Percentiles rank a stretch among this genome's conserved stretches.
phyloP scores from a whole-genome alignment of 1,140 invertebrate species.

The Helicorthomorpha holstii region DNA sequence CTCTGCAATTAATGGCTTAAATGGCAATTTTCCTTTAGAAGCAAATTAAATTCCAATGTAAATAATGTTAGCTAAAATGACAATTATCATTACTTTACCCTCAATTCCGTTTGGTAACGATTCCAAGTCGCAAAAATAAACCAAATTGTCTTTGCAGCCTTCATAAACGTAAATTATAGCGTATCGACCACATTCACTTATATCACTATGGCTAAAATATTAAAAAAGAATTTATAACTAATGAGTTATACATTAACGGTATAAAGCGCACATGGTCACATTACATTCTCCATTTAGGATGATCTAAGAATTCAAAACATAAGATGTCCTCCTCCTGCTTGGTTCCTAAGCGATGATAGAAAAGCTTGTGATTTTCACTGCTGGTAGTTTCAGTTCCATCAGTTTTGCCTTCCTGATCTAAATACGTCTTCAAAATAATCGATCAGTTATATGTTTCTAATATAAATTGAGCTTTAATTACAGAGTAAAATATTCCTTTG shows the following conservation, averaged over 20 bases:
- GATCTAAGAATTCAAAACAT: constrained; percentile 75
- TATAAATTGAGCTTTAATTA: constrained; percentile 23
- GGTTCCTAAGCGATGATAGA: constrained; percentile 77
- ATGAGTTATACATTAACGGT: constrained; percentile 4
- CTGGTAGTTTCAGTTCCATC: constrained; percentile 81
- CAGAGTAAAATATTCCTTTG: constrained; percentile 86
- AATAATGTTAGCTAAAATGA: constrained; percentile 56
- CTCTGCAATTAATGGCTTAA: constrained; percentile 64
- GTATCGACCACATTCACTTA: constrained; percentile 84
- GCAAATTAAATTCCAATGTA: constrained; percentile 88
- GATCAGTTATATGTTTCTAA: background rate
- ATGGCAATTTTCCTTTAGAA: constrained; percentile 34
- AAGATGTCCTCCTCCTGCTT: constrained; percentile 73
- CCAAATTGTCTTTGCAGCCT: constrained; percentile 71
- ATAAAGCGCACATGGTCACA: constrained; percentile 17
- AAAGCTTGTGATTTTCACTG: constrained; percentile 81
- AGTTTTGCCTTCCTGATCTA: constrained; percentile 54
- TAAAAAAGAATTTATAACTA: constrained; percentile 17
- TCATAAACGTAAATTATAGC: constrained; percentile 57
- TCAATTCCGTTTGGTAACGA: constrained; percentile 33
- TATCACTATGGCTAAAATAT: constrained; percentile 39
- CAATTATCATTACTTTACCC: constrained; percentile 31
- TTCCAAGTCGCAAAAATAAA: constrained; percentile 61
- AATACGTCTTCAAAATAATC: constrained; percentile 38
- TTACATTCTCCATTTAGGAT: constrained; percentile 85